Percentiles rank a stretch among this genome's conserved stretches.
phyloP scores from a whole-genome alignment of 2,797 vertebrate genomes.

The Pangasius djambal region DNA sequence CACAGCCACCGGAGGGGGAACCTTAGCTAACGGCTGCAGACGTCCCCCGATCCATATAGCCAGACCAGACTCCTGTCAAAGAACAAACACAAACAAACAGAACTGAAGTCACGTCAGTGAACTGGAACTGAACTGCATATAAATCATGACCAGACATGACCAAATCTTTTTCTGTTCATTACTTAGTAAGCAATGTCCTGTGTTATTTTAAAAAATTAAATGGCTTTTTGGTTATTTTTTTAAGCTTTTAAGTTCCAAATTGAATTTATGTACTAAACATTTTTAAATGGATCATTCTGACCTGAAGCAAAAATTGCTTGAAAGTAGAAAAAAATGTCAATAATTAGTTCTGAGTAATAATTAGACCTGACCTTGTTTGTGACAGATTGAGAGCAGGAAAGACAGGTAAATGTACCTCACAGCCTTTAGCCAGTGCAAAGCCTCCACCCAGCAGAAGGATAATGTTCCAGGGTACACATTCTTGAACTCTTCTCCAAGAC shows the following conservation, averaged over 20 bases:
- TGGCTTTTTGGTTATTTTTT: not conserved
- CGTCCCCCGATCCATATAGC: slow-evolving; percentile 90
- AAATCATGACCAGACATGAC: not conserved
- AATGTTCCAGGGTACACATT: slow-evolving; percentile 93
- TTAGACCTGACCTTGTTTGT: not conserved
- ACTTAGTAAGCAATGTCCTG: not conserved
- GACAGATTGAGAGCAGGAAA: not conserved
- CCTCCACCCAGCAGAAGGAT: slow-evolving; percentile 94
- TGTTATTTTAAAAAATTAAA: not conserved
- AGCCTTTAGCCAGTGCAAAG: slow-evolving; percentile 96
- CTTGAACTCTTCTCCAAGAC: slow-evolving; percentile 92
- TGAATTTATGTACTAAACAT: not conserved
- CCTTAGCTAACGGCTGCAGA: slow-evolving; percentile 84
- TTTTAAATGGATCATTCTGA: not conserved
- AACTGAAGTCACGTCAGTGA: not conserved
- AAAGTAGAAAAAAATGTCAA: not conserved
- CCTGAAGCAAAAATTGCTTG: not conserved
- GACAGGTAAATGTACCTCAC: slow-evolving; percentile 80
- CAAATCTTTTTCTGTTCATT: not conserved
- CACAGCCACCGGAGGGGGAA: slow-evolving; percentile 84
- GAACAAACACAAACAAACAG: slow-evolving; percentile 30
- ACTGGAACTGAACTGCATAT: not conserved
- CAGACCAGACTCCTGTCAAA: slow-evolving; percentile 87
- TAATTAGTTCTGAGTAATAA: not conserved
- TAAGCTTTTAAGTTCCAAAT: not conserved